A percentile compares a stretch with the other conserved stretches of the same genome.
phyloP scores from a whole-genome alignment of 2,888 invertebrate genomes.

The Ypsolopha scabrella region DNA sequence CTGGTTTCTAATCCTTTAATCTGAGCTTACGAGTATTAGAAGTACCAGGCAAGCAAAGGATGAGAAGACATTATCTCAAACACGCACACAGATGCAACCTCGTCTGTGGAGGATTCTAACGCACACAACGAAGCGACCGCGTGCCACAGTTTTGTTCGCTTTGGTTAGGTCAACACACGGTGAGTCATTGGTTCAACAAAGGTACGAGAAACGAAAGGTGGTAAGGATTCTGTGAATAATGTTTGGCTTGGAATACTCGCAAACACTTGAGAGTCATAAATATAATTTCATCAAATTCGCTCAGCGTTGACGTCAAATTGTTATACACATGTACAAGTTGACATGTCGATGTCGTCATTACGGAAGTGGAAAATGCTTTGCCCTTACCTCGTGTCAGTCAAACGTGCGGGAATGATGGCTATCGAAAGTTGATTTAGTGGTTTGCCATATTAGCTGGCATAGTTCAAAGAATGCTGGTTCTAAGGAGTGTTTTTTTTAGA shows the following conservation, averaged over 20 bases:
- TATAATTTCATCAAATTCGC: no score
- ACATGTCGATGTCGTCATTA: no score
- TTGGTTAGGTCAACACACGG: slow-evolving; percentile 38
- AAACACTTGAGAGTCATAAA: no score
- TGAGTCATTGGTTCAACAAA: slow-evolving; percentile 32
- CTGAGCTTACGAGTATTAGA: slow-evolving; percentile 5
- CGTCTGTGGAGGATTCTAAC: not conserved
- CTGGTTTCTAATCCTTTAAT: slow-evolving; percentile 4
- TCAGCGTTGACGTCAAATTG: no score
- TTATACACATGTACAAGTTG: no score
- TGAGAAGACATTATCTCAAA: not conserved
- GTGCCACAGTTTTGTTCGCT: slow-evolving; percentile 1
- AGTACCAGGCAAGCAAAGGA: slow-evolving; percentile 4
- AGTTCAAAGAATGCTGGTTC: no score
- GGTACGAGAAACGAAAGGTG: not conserved
- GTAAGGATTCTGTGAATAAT: no score
- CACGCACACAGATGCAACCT: not conserved
- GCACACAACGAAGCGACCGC: not conserved
- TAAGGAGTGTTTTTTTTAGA: no score
- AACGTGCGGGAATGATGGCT: no score
- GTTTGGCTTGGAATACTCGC: no score
- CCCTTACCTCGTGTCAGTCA: not conserved
- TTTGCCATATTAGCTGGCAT: no score
- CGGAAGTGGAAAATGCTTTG: not conserved
- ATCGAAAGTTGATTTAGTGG: no score